Base-by-base conservation (phyloP, 2,113 vertebrate genomes). In the Glaucidium brasilianum region DNA sequence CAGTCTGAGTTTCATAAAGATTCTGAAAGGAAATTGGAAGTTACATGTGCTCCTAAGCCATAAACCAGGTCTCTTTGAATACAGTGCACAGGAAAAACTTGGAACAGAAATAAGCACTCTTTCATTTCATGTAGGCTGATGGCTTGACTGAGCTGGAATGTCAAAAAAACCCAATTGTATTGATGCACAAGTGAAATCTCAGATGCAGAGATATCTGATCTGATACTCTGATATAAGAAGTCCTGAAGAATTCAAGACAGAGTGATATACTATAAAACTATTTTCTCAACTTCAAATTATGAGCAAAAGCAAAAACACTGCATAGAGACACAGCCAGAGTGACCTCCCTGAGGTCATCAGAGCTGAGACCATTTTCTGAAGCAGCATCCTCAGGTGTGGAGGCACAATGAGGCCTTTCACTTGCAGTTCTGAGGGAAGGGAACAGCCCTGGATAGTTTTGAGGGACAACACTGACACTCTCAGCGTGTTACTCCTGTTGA, bases 1-100 rank as follows among this genome's bases (percentile, higher is more conserved):
- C 41, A 63, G 27, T 19, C 29, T 1, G 2, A 68, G 35, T 13
- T 41, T 78, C 47, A n/a, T 8, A 23, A 32, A 52, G 66, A 30
- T 50, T 90, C 35, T 86, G 67, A 73, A 69, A 84, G 29, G 12
- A 86, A 71, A 41, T 5, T 64, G 29, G 15, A 86, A 71, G 37
- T 6, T 64, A n/a, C 35, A 43, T 0, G 0, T 26, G 43, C 13
- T 52, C 29, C 47, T 23, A 55, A 50, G 26, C 27, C 53, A 11
- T 11, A 45, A 66, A 30, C 8, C 6, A 55, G 10, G 18, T 34
- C 39, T 92, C 23, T 27, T 19, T 83, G 45, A 89, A 43, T 12
- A 52, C 63, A 83, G 41, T 16, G 13, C 8, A 21, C 56, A 91
- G 53, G 26, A 79, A 43, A 30, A 58, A 50, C 32, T 85, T 64